Evolutionary conservation across 2,113 vertebrate species (phyloP), one percentile per base, ranked within the genome.

Genomic region (Pteropus alecto): DNA sequence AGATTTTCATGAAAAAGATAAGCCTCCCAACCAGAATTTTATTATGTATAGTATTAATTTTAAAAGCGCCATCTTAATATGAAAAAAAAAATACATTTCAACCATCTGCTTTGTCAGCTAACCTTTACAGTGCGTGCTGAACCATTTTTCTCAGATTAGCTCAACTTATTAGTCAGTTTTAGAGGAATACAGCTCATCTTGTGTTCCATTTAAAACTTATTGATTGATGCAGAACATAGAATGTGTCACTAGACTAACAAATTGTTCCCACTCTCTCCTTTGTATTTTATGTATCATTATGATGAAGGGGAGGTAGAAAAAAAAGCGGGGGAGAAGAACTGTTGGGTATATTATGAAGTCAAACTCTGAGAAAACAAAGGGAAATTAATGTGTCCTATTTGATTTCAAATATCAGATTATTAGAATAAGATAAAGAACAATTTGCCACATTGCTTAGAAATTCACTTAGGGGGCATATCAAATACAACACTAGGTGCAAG

Each of bases 101-200:
- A 65, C 67, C 76, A 96, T 96, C 94, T 96, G 85, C 85, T 97
- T 97, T 95, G 88, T 78, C 87, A 92, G 68, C 65, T 93, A 93
- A 97, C 60, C 93, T 97, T 97, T 96, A 68, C 30, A 87, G 35
- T 74, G 51, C 81, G 54, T 51, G 78, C 63, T 88, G 77, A 90
- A 77, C 92, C 82, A 81, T 98, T 96, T 96, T 85, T 87, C 87
- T 94, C n/a, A 89, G 74, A 91, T 96, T 96, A 95, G 35, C 67
- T 96, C 85, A 93, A 78, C 51, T 11, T 93, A 87, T 96, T 83
- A 74, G 51, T 92, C 93, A 96, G 56, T 48, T 93, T 83, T 30
- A 33, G 41, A 93, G 87, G 87, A 89, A 94, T 67, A 54, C 9
- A 84, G 58, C 61, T 94, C 68, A 93, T 92, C 81, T 87, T 76